Conservation (phyloP, 2,797 vertebrate species). For the Hirundo rustica region DNA sequence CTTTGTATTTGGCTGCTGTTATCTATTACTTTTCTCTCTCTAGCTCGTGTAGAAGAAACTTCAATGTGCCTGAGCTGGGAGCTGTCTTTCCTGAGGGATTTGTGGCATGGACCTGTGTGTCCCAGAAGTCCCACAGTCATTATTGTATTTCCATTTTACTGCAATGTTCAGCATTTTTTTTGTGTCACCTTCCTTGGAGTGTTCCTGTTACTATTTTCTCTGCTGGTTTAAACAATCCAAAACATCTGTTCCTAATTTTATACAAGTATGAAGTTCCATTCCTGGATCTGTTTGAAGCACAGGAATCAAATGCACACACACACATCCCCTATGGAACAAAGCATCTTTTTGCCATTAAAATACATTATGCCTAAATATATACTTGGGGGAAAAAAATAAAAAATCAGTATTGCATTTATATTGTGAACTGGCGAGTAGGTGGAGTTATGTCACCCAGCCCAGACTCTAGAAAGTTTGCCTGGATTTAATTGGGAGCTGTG, state of each 20-base stretch:
- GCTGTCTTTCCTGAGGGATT: not conserved
- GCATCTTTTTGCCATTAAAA: constrained; percentile 58
- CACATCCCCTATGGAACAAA: not conserved
- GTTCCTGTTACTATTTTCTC: constrained; percentile 55
- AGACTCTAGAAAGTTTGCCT: not conserved
- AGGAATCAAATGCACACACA: constrained; percentile 19
- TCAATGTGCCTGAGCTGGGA: not conserved
- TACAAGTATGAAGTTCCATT: constrained; percentile 63
- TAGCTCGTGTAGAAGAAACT: not conserved
- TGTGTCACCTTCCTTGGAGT: constrained; percentile 39
- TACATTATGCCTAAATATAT: constrained; percentile 8
- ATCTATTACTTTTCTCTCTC: not conserved
- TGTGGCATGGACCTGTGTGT: not conserved
- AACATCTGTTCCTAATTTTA: constrained; percentile 72
- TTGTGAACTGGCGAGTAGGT: not conserved
- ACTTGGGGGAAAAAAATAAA: rapidly evolving
- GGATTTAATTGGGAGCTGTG: not conserved
- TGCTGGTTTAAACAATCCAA: constrained; percentile 45
- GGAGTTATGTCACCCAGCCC: not conserved
- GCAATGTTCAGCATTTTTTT: not conserved
- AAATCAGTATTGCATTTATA: not conserved
- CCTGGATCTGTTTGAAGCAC: constrained; percentile 54
- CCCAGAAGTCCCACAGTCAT: not conserved
- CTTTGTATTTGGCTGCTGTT: not conserved
- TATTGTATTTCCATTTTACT: not conserved